Percentiles rank a stretch among this genome's conserved stretches.
Evolutionary conservation across 2,888 invertebrate species (phyloP).

Genomic region (Rhagophthalmus giganteus): DNA sequence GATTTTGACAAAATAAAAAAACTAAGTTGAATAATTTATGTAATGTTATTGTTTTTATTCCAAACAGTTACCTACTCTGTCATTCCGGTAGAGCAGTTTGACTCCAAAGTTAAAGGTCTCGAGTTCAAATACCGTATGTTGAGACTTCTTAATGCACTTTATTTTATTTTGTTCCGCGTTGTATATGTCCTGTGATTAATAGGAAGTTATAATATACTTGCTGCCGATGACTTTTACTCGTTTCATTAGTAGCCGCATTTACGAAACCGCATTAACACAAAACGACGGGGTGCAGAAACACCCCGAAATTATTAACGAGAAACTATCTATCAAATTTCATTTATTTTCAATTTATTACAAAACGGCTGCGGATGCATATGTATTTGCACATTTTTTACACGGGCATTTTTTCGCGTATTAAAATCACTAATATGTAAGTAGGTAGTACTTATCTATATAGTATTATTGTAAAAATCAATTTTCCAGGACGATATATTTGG

Average conservation of each 20-base stretch:
- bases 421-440: too few species aligned
- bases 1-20: background rate
- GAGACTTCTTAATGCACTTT: constrained; percentile 24
- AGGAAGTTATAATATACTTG: constrained; percentile 29
- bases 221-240: constrained; percentile 9
- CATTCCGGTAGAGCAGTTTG: constrained; percentile 34
- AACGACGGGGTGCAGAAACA: too few species aligned
- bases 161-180: constrained; percentile 37
- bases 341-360: too few species aligned
- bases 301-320: too few species aligned
- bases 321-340: too few species aligned
- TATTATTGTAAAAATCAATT: too few species aligned
- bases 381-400: too few species aligned
- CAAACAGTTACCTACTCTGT: constrained; percentile 16
- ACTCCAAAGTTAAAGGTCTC: constrained; percentile 50
- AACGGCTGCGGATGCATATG: too few species aligned
- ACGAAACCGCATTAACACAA: too few species aligned
- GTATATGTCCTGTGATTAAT: constrained; percentile 38
- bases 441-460: too few species aligned
- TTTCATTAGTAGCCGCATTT: background rate
- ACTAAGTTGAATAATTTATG: constrained; percentile 13
- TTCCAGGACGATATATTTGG: too few species aligned
- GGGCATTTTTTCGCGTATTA: too few species aligned
- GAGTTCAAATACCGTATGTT: constrained; percentile 51
- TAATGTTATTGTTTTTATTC: constrained; percentile 18